These are phyloP conservation scores for Anarrhichthys ocellatus DNA, from an alignment of 2,113 vertebrate genomes.

Conservation along the genomic window DNA sequence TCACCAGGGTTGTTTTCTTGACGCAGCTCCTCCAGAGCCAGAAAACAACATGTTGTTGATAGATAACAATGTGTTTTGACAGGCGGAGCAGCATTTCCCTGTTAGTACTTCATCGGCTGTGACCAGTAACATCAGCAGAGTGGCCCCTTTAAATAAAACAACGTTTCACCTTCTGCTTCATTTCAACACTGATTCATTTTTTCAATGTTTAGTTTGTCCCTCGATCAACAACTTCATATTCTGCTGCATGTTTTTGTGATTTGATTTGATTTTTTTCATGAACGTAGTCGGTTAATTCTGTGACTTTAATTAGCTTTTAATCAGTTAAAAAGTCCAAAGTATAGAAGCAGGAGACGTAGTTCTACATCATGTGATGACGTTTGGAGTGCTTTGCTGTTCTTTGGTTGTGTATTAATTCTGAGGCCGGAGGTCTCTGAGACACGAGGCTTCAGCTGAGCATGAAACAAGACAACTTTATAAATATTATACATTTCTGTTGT, in stretches of 20 bases:
- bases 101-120: no score
- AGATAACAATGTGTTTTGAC: no score
- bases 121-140: no score
- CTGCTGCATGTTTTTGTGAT: not conserved
- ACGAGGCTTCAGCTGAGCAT: conserved; percentile 73
- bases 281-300: not conserved
- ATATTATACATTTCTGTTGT: conserved; percentile 77
- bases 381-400: conserved; percentile 33
- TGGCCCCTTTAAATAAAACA: no score
- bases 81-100: no score
- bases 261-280: not conserved
- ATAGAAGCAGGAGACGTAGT: not conserved
- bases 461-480: conserved; percentile 80
- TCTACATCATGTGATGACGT: not conserved
- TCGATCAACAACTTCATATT: no score
- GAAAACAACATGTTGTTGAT: no score
- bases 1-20: no score
- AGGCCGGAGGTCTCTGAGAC: conserved; percentile 32
- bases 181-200: no score
- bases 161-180: no score
- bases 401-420: conserved; percentile 65
- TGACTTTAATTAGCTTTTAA: not conserved
- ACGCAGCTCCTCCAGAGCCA: no score
- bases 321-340: not conserved
- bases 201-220: no score